Conservation (phyloP, 2,797 vertebrate species). For the Megaceryle alcyon region DNA sequence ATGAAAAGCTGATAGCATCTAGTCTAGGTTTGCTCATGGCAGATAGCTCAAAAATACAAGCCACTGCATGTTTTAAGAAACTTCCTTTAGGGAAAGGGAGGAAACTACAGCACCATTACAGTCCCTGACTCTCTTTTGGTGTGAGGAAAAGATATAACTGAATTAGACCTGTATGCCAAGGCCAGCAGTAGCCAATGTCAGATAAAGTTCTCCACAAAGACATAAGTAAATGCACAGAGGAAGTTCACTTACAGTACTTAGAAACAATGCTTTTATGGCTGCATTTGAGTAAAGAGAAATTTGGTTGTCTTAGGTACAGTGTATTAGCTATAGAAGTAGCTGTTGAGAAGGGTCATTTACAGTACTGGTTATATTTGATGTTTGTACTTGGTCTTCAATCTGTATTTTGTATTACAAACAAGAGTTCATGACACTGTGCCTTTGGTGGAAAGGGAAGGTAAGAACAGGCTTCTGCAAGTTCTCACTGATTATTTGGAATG, state of each 20-base stretch:
- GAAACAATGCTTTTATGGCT: background rate
- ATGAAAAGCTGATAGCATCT: background rate
- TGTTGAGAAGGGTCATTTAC: background rate
- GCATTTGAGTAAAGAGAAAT: background rate
- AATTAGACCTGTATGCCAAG: background rate
- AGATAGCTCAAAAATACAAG: background rate
- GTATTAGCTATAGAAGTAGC: background rate
- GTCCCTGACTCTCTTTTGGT: background rate
- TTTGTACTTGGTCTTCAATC: background rate
- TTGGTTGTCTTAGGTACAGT: background rate
- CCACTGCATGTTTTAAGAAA: background rate
- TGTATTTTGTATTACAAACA: background rate
- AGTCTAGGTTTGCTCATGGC: background rate
- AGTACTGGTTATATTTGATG: background rate
- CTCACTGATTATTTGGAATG: background rate
- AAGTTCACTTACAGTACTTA: background rate
- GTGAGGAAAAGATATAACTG: background rate
- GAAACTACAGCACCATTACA: background rate
- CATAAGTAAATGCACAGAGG: background rate
- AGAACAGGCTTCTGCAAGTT: background rate
- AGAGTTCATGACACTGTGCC: background rate
- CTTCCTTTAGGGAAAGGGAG: background rate
- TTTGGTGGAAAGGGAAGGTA: background rate
- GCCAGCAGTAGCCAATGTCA: background rate
- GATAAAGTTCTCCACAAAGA: background rate